A percentile compares a stretch with the other conserved stretches of the same genome.
Conservation (phyloP, 1,140 invertebrate genomes). For the Tigriopus japonicus region DNA sequence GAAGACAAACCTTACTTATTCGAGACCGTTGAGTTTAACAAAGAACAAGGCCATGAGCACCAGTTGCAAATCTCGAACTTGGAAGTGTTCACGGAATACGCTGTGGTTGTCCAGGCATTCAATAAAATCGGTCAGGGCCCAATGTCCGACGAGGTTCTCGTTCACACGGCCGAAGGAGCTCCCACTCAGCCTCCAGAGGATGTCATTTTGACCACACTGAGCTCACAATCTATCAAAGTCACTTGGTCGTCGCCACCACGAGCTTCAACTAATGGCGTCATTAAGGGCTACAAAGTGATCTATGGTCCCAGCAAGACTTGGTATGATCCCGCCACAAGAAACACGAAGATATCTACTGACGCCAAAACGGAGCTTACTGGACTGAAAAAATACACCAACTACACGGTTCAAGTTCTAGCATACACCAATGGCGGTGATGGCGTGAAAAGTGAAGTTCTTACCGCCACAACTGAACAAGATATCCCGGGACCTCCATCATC, state of each 20-base stretch:
- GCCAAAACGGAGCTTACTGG: slow-evolving; percentile 80
- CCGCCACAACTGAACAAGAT: slow-evolving; percentile 87
- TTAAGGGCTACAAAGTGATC: slow-evolving; percentile 89
- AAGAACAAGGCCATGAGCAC: slow-evolving; percentile 74
- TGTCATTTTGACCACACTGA: slow-evolving; percentile 69
- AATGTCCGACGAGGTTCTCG: slow-evolving; percentile 64
- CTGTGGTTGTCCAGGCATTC: slow-evolving; percentile 81
- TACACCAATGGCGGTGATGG: slow-evolving; percentile 91
- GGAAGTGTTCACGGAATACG: slow-evolving; percentile 83
- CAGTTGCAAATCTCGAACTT: slow-evolving; percentile 52
- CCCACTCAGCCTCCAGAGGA: slow-evolving; percentile 82
- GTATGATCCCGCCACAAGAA: slow-evolving; percentile 48
- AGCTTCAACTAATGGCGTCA: slow-evolving; percentile 73
- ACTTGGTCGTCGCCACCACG: slow-evolving; percentile 79
- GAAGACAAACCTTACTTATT: slow-evolving; percentile 69
- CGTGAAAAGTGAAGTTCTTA: slow-evolving; percentile 66
- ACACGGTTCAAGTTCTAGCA: slow-evolving; percentile 85
- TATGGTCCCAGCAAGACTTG: slow-evolving; percentile 77
- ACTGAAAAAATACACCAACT: slow-evolving; percentile 87
- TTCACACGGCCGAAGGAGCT: slow-evolving; percentile 75
- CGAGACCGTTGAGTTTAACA: slow-evolving; percentile 75
- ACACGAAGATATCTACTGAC: slow-evolving; percentile 71
- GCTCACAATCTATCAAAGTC: slow-evolving; percentile 77
- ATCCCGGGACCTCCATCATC: slow-evolving; percentile 76
- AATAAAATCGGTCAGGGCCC: slow-evolving; percentile 85